phyloP scores from a whole-genome alignment of 2,113 vertebrate species.

The cattle (Bos taurus) region DNA sequence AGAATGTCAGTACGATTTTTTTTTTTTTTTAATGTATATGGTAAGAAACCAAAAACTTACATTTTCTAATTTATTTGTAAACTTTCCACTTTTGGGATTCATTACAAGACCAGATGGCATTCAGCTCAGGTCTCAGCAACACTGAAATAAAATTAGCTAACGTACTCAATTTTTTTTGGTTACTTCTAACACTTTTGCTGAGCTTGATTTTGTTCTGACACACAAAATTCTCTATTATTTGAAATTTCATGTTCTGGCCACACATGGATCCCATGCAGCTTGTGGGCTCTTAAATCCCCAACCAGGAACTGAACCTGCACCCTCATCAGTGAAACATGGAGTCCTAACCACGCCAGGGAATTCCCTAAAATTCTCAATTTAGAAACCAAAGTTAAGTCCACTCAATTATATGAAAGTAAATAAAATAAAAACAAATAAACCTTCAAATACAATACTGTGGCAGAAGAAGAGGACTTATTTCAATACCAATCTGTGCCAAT shows the following conservation, averaged over 20 bases:
- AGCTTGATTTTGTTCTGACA: slow-evolving; percentile 40
- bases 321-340: background rate
- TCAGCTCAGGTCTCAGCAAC: background rate
- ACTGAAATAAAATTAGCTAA: slow-evolving; percentile 53
- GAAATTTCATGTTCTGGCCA: background rate
- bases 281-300: background rate
- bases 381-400: background rate
- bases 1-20: background rate
- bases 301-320: background rate
- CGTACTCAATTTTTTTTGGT: slow-evolving; percentile 8
- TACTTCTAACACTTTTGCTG: slow-evolving; percentile 15
- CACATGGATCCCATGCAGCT: background rate
- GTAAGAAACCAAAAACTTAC: slow-evolving; percentile 42
- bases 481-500: background rate
- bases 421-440: background rate
- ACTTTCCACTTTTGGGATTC: slow-evolving; percentile 34
- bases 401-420: background rate
- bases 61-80: slow-evolving; percentile 46
- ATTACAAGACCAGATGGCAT: background rate
- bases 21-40: slow-evolving; percentile 11
- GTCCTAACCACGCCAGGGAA: background rate
- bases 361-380: background rate
- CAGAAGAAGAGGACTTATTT: background rate
- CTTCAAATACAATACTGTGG: background rate
- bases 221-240: background rate